Evolutionary conservation across 2,797 vertebrate genomes (phyloP).

Genomic region (Xenops minutus): DNA sequence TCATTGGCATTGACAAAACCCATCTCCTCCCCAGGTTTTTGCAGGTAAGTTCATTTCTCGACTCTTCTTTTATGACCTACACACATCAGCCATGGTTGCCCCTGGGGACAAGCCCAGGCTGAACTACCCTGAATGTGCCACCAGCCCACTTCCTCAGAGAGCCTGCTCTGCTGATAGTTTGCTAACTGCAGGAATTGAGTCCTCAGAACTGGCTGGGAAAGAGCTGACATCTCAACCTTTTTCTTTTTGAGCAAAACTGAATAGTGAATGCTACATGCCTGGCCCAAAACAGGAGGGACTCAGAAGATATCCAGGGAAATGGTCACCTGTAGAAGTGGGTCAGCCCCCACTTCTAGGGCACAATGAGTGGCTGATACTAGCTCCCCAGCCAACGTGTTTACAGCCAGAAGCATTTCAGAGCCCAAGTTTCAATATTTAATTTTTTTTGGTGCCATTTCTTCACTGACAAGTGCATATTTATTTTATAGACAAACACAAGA

Average conservation of each 20-base stretch:
- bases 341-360: not conserved
- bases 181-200: not conserved
- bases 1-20: slow-evolving; percentile 83
- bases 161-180: not conserved
- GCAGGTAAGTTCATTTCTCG: slow-evolving; percentile 75
- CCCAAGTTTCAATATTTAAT: not conserved
- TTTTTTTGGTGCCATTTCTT: not conserved
- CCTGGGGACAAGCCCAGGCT: not conserved
- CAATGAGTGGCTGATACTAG: not conserved
- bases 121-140: not conserved
- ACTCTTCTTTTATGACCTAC: not conserved
- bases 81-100: not conserved
- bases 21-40: slow-evolving; percentile 84
- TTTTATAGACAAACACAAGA: not conserved
- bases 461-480: not conserved
- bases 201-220: not conserved
- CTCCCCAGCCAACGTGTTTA: not conserved
- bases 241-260: not conserved
- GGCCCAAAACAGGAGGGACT: not conserved
- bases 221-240: not conserved
- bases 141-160: not conserved
- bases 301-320: not conserved
- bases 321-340: not conserved
- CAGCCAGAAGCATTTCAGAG: not conserved
- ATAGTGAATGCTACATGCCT: not conserved